These are phyloP conservation scores for Hoplias malabaricus DNA, from an alignment of 2,113 vertebrate genomes.

Conservation along the genomic window DNA sequence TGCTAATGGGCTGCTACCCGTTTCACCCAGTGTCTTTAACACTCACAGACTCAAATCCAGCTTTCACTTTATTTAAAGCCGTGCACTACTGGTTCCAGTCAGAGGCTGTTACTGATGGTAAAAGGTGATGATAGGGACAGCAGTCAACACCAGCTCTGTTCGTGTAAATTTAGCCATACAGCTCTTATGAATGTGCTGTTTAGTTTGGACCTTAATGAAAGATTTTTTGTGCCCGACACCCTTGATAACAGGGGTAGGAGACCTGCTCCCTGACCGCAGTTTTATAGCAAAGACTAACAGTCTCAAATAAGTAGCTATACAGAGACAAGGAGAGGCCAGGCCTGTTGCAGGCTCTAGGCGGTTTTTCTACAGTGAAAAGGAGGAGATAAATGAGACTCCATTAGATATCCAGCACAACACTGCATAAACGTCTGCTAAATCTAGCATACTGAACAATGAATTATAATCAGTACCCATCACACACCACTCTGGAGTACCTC, in stretches of 20 bases:
- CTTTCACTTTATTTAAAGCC: conserved; percentile 17
- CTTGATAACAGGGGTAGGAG: conserved; percentile 26
- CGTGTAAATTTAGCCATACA: background rate
- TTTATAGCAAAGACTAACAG: background rate
- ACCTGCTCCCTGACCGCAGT: conserved; percentile 20
- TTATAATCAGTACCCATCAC: background rate
- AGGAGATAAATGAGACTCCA: conserved; percentile 5
- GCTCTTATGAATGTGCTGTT: background rate
- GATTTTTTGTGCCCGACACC: background rate
- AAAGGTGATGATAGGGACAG: background rate
- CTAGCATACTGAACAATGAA: background rate
- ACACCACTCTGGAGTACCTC: background rate
- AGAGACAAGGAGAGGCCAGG: background rate
- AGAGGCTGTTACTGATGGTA: background rate
- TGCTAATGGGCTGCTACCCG: background rate
- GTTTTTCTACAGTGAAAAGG: conserved; percentile 22
- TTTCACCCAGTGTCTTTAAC: conserved; percentile 32
- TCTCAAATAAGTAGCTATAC: background rate
- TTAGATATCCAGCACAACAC: background rate
- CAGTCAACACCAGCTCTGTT: background rate
- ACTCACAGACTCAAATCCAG: conserved; percentile 62
- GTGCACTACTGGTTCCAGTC: background rate
- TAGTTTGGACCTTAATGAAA: conserved; percentile 51
- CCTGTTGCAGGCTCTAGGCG: conserved; percentile 6
- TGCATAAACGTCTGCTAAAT: background rate